These are phyloP conservation scores for Aphidius gifuensis DNA, from an alignment of 1,140 invertebrate species.

Conservation along the genomic window DNA sequence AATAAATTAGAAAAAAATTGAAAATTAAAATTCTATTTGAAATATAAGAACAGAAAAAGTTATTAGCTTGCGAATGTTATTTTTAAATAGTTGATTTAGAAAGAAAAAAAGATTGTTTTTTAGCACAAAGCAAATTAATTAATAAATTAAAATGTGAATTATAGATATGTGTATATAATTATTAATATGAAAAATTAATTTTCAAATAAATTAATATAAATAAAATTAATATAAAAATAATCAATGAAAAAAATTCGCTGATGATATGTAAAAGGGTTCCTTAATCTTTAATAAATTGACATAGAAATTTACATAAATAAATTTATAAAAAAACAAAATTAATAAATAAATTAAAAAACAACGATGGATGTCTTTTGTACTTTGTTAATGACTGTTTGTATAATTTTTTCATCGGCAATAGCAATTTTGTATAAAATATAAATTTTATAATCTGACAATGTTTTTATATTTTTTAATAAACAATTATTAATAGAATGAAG, in stretches of 20 bases:
- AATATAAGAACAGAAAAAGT: too few species aligned
- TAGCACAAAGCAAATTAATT: too few species aligned
- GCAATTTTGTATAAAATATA: conserved; percentile 39
- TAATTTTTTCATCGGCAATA: conserved; percentile 32
- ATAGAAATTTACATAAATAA: not conserved
- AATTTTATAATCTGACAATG: conserved; percentile 34
- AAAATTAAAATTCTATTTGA: too few species aligned
- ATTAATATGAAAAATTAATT: not conserved
- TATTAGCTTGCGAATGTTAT: too few species aligned
- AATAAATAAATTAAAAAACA: conserved; percentile 24
- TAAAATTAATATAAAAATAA: conserved; percentile 1
- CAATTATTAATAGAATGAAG: too few species aligned
- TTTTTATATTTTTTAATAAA: too few species aligned
- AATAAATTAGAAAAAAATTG: too few species aligned
- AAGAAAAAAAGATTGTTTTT: too few species aligned
- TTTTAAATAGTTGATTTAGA: too few species aligned
- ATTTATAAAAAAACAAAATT: conserved; percentile 9
- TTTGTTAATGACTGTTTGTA: conserved; percentile 35
- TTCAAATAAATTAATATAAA: not conserved
- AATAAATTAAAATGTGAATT: too few species aligned
- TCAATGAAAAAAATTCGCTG: not conserved
- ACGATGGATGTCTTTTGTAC: conserved; percentile 42
- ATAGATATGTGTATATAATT: too few species aligned
- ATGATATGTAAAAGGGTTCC: not conserved
- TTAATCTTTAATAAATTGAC: not conserved